phyloP scores from a whole-genome alignment of 1,140 invertebrate species.

The Paraescarpia echinospica region DNA sequence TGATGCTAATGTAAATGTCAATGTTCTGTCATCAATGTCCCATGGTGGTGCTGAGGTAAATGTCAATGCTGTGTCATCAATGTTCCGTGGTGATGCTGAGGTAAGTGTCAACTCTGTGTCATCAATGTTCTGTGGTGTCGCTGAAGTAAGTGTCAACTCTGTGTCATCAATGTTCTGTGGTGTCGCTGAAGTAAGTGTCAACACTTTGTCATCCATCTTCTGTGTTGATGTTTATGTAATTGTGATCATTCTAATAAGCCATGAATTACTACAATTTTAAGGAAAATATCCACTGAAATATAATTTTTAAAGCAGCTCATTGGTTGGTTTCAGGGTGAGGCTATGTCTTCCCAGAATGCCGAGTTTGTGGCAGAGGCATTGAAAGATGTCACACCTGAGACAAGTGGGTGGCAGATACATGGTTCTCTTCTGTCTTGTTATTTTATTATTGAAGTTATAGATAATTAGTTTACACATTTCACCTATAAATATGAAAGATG shows the following conservation, averaged over 20 bases:
- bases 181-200: conserved; percentile 57
- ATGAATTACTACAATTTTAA: neutral
- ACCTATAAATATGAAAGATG: neutral
- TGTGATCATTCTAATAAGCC: neutral
- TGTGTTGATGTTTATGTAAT: conserved; percentile 58
- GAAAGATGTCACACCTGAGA: conserved; percentile 41
- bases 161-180: conserved; percentile 58
- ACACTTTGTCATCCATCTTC: conserved; percentile 53
- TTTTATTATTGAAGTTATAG: conserved; percentile 9
- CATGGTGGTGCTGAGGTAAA: conserved; percentile 58
- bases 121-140: conserved; percentile 57
- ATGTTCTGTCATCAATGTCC: conserved; percentile 58
- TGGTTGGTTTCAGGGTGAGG: conserved; percentile 27
- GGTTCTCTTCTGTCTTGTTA: conserved; percentile 27
- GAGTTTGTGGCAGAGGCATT: conserved; percentile 52
- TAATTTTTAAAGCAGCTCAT: neutral
- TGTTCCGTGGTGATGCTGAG: conserved; percentile 60
- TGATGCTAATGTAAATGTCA: conserved; percentile 59
- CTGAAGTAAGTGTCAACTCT: conserved; percentile 46
- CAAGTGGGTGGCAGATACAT: neutral
- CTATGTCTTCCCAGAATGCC: conserved; percentile 31
- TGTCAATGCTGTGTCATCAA: conserved; percentile 52
- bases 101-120: conserved; percentile 60
- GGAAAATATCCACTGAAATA: too few species aligned
- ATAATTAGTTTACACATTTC: neutral